Base-by-base conservation (phyloP, 2,113 vertebrate species). In the Macrotis lagotis region DNA sequence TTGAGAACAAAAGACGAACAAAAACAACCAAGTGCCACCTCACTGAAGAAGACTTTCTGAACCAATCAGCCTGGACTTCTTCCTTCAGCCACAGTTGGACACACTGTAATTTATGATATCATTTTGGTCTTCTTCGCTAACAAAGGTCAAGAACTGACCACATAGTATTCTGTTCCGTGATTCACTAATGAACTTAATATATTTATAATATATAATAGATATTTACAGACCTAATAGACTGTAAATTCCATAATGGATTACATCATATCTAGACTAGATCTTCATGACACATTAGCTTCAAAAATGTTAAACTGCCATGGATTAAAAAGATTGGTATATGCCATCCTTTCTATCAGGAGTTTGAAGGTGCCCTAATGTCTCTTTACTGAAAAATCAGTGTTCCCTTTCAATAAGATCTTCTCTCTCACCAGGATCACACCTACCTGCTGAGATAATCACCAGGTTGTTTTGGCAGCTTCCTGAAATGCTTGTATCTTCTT, bases 391-490 rank as follows among this genome's bases (percentile, higher is more conserved):
- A 26, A 51, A 93, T 83, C 66, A 12, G 6, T 19, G 52, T 91
- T 28, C 0, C 24, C 55, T 93, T 25, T 14, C 28, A 90, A 93
- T 53, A 92, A 96, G 89, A 25, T 14, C 90, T n/a, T 90, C 92
- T 88, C 92, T 88, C 59, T 92, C 14, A 94, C 93, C 8, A 88
- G 25, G 48, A 90, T 49, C 74, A 93, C 2, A 31, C 47, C 51
- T 97, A 93, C 94, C 50, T 66, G 90, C 51, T 91, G 25, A 92
- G 90, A 97, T 83, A 95, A 96, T 89, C 2, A 90, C 50, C 89
- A 91, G 44, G 83, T 48, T 96, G 22, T 48, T 91, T 51, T 93
- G 90, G 91, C 92, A 74, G 59, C 26, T 92, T 96, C 92, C 37
- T 52, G 28, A 92, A 94, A 91, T 93, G 8, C 74, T 94, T 94